Conservation (phyloP, 2,797 vertebrate species). For the Halcyon leucocephala region DNA sequence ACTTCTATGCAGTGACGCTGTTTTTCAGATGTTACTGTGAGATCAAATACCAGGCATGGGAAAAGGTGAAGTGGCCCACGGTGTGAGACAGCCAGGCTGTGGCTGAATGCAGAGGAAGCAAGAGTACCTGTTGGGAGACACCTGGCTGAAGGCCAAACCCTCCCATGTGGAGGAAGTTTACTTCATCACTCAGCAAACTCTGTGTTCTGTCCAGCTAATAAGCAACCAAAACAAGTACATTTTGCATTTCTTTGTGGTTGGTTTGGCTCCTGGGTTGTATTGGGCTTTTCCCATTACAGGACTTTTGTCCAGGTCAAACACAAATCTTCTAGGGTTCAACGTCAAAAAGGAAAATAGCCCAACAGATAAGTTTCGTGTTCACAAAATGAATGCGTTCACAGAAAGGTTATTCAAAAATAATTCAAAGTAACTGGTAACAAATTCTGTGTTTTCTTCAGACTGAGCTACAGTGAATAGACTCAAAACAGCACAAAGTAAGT, state of each 20-base stretch:
- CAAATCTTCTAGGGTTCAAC: background rate
- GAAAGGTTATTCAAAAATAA: background rate
- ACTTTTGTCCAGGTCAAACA: background rate
- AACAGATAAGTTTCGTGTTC: background rate
- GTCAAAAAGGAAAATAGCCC: background rate
- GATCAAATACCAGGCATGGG: background rate
- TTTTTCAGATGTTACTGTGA: background rate
- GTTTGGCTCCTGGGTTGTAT: background rate
- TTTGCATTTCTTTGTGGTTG: background rate
- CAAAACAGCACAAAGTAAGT: background rate
- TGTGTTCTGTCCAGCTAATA: background rate
- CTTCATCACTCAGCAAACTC: background rate
- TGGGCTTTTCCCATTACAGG: background rate
- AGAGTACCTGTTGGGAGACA: background rate
- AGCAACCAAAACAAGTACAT: background rate
- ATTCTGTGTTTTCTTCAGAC: background rate
- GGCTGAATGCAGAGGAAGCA: background rate
- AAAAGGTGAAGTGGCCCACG: background rate
- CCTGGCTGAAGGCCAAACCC: background rate
- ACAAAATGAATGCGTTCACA: background rate
- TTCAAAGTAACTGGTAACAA: constrained; percentile 10
- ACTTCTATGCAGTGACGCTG: background rate
- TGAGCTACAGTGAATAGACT: background rate
- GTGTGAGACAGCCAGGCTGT: too few relatives aligned
- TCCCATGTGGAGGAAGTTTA: background rate